Base-by-base conservation (phyloP, 2,113 vertebrate species). In the Erinaceus europaeus region DNA sequence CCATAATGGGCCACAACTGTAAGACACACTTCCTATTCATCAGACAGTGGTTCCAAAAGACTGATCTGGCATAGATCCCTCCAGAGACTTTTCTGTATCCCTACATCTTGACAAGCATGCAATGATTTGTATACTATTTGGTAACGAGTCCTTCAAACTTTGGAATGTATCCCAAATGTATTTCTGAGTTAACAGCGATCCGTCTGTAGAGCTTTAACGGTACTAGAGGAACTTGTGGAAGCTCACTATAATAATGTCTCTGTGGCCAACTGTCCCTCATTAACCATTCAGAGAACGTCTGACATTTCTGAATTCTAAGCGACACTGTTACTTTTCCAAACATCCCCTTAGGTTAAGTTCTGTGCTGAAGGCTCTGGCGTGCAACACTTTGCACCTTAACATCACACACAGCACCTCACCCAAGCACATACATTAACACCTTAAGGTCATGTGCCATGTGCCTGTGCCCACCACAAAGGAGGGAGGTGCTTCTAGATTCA, bases 301-400 rank as follows among this genome's bases (percentile, higher is more conserved):
- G 81, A 40, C 73, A 80, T 52, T 64, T 91, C n/a, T 85, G 61
- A 64, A 68, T 85, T 71, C 53, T 55, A 91, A 88, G 48, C 36
- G 78, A 65, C 3, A 78, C 4, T 20, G 2, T 89, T 65, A 69
- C 17, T 69, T 85, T 73, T 67, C 25, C 3, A 62, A 61, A 67
- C 29, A 72, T 75, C 81, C 91, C 65, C 57, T 72, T 85, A 34
- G 59, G 23, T 91, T 85, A 75, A 83, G 69, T 79, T 90, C 73
- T 65, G 40, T 86, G 74, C 25, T 69, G 21, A 74, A 59, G 65
- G n/a, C 21, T 84, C 92, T n/a, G n/a, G n/a, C n/a, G n/a, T n/a
- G n/a, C n/a, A n/a, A n/a, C n/a, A n/a, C n/a, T n/a, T n/a, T n/a
- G n/a, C n/a, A n/a, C n/a, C n/a, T n/a, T n/a, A n/a, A n/a, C n/a